Evolutionary conservation across 2,888 invertebrate genomes (phyloP).

Genomic region (Plebejus anna): DNA sequence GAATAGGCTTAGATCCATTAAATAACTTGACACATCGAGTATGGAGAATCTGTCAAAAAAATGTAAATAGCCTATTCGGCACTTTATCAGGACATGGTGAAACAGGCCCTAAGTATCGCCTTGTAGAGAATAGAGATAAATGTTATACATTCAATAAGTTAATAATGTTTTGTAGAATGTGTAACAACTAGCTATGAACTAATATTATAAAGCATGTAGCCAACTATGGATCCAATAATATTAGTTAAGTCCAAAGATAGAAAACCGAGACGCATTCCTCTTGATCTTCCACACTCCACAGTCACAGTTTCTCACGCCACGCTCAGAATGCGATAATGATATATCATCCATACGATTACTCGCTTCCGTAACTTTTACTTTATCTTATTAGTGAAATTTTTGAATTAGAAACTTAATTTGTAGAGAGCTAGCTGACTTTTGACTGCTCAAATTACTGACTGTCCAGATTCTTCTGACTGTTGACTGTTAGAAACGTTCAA

Average conservation of each 20-base stretch:
- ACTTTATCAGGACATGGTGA: too few species aligned
- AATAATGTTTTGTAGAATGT: background rate
- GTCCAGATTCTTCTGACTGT: background rate
- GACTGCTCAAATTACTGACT: background rate
- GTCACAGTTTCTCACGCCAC: slow-evolving; percentile 31
- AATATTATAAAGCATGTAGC: background rate
- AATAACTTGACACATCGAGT: too few species aligned
- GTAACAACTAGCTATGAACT: background rate
- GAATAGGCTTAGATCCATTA: too few species aligned
- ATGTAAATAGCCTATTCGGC: too few species aligned
- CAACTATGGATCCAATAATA: background rate
- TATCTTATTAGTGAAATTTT: slow-evolving; percentile 8
- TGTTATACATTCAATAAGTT: too few species aligned
- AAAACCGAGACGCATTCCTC: slow-evolving; percentile 23
- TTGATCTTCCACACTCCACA: slow-evolving; percentile 16
- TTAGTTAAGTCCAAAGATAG: slow-evolving; percentile 5
- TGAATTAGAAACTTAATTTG: background rate
- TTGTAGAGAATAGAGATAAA: too few species aligned
- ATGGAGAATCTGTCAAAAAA: too few species aligned
- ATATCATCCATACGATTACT: slow-evolving; percentile 28
- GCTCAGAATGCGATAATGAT: slow-evolving; percentile 33
- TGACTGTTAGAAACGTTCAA: background rate
- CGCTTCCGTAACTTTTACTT: slow-evolving; percentile 23
- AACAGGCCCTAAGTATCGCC: too few species aligned
- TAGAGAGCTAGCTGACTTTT: background rate